Conservation (phyloP, 2,888 invertebrate genomes). For the Agriopis leucophaearia region DNA sequence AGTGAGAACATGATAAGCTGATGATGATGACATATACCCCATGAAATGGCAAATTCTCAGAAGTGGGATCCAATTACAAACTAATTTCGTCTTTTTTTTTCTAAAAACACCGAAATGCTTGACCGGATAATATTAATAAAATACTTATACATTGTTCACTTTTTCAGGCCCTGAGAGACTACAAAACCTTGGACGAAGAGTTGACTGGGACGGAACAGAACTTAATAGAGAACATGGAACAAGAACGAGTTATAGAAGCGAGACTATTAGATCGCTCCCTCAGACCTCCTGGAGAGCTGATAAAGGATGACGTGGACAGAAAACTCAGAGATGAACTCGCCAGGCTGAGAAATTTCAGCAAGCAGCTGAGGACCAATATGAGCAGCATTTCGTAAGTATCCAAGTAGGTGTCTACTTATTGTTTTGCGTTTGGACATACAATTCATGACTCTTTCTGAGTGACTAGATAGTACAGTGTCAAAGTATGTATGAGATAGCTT, state of each 20-base stretch:
- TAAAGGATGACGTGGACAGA: slow-evolving; percentile 88
- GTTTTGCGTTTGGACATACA: background rate
- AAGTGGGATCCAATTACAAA: no score
- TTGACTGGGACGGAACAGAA: slow-evolving; percentile 89
- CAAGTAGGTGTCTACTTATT: no score
- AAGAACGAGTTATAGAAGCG: slow-evolving; percentile 90
- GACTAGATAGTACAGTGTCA: no score
- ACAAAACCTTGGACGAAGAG: slow-evolving; percentile 89
- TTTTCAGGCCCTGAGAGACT: slow-evolving; percentile 88
- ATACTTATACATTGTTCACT: background rate
- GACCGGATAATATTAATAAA: no score
- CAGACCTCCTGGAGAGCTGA: slow-evolving; percentile 89
- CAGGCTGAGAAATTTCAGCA: slow-evolving; percentile 85
- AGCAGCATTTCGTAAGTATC: slow-evolving; percentile 84
- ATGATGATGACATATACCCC: no score
- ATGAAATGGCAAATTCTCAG: no score
- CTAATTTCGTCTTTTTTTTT: no score
- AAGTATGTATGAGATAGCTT: no score
- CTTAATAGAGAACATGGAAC: slow-evolving; percentile 89
- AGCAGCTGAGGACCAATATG: slow-evolving; percentile 86
- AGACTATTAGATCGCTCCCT: slow-evolving; percentile 90
- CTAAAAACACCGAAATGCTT: no score
- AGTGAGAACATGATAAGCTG: no score
- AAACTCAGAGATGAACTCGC: slow-evolving; percentile 88
- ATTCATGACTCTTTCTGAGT: no score